phyloP scores from a whole-genome alignment of 1,140 invertebrate species.

The Drosophila biarmipes region DNA sequence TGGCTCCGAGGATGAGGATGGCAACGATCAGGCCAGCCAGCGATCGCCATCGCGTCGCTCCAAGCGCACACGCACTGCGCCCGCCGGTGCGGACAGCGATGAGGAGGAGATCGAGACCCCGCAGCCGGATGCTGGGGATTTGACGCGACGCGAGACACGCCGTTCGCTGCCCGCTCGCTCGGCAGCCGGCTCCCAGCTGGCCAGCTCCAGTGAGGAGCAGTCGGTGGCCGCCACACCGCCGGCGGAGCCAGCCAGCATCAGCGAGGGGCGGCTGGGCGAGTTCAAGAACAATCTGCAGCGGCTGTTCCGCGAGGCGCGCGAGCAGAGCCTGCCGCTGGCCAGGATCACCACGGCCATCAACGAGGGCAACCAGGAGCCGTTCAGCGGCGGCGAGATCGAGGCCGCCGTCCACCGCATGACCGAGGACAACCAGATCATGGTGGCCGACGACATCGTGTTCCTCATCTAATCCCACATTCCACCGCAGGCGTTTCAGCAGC shows the following conservation, averaged over 20 bases:
- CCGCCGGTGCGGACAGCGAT: constrained; percentile 71
- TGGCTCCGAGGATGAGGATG: constrained; percentile 84
- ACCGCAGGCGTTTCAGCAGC: constrained; percentile 6
- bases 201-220: constrained; percentile 29
- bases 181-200: neutral
- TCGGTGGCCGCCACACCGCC: constrained; percentile 10
- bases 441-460: constrained; percentile 94
- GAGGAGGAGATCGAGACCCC: constrained; percentile 79
- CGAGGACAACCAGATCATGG: constrained; percentile 96
- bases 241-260: constrained; percentile 41
- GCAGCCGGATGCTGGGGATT: constrained; percentile 74
- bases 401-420: constrained; percentile 93
- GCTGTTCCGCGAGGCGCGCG: constrained; percentile 89
- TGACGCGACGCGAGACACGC: constrained; percentile 76
- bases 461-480: constrained; percentile 88
- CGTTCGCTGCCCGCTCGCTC: constrained; percentile 50
- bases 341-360: constrained; percentile 88
- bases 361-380: constrained; percentile 87
- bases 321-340: constrained; percentile 87
- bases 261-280: constrained; percentile 68
- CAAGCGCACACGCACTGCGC: constrained; percentile 79
- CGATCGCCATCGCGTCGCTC: constrained; percentile 55
- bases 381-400: constrained; percentile 90
- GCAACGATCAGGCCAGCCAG: neutral
- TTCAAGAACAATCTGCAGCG: constrained; percentile 89